Evolutionary conservation across 2,888 invertebrate species (phyloP).

Genomic region (Vanessa cardui): DNA sequence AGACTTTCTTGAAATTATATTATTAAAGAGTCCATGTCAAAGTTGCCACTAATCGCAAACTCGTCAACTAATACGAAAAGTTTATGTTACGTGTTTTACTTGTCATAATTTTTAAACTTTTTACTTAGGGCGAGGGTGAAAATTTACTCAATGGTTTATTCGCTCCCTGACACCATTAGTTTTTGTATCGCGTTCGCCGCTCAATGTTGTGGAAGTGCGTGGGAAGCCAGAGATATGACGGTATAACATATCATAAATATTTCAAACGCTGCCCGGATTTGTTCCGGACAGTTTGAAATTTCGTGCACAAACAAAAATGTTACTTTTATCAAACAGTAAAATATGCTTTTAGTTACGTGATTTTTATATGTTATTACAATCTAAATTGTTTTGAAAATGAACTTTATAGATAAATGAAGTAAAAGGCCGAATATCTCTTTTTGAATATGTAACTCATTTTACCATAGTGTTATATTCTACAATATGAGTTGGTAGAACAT

Average conservation of each 20-base stretch:
- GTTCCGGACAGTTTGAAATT: slow-evolving; percentile 56
- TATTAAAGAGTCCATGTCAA: too few relatives aligned
- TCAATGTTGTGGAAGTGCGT: slow-evolving; percentile 77
- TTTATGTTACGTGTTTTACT: slow-evolving; percentile 7
- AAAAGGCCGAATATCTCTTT: too few relatives aligned
- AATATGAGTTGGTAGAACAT: too few relatives aligned
- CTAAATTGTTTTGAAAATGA: too few relatives aligned
- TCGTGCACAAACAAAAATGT: slow-evolving; percentile 34
- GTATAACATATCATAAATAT: slow-evolving; percentile 69
- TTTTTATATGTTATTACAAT: too few relatives aligned
- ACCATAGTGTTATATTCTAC: too few relatives aligned
- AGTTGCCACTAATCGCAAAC: too few relatives aligned
- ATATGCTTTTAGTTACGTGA: slow-evolving; percentile 13
- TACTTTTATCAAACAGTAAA: slow-evolving; percentile 14
- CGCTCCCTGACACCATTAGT: slow-evolving; percentile 54
- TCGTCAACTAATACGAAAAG: neutral
- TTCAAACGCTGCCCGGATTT: slow-evolving; percentile 58
- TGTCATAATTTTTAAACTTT: slow-evolving; percentile 7
- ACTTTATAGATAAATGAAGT: too few relatives aligned
- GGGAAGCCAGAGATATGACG: slow-evolving; percentile 68
- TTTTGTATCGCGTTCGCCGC: slow-evolving; percentile 57
- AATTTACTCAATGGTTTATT: slow-evolving; percentile 39
- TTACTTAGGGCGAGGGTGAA: slow-evolving; percentile 25
- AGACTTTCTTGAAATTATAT: too few relatives aligned
- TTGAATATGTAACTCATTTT: too few relatives aligned